phyloP scores from a whole-genome alignment of 2,113 vertebrate species.

The Hypanus sabinus region DNA sequence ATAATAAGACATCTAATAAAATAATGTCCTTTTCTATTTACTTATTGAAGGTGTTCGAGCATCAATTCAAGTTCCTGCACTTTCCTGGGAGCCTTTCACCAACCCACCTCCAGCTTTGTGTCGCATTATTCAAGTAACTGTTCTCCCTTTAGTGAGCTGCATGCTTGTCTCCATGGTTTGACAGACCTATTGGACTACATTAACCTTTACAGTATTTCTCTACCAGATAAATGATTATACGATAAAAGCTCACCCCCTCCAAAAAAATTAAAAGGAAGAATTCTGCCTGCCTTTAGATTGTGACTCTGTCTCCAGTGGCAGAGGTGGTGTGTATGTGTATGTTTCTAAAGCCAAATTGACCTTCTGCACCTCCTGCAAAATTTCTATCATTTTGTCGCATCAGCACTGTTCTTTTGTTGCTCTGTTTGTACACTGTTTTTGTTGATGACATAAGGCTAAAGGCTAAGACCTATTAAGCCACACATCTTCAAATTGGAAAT shows the following conservation, averaged over 20 bases:
- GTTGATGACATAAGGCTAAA: no score
- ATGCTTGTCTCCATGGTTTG: neutral
- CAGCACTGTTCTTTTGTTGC: no score
- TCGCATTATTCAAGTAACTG: neutral
- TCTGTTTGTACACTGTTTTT: no score
- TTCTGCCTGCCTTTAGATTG: neutral
- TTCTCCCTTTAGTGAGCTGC: neutral
- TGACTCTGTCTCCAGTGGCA: neutral
- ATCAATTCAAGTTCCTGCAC: neutral
- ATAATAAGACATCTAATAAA: neutral
- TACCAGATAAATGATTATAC: neutral
- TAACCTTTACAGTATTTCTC: neutral
- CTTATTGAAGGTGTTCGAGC: neutral
- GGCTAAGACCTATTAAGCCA: no score
- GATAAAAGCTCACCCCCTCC: neutral
- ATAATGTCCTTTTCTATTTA: neutral
- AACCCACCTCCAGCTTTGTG: neutral
- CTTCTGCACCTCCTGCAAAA: no score
- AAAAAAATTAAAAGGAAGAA: neutral
- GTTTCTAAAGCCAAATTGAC: neutral
- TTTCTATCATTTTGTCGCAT: no score
- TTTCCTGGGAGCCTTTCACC: neutral
- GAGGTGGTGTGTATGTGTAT: neutral
- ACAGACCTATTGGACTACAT: conserved; percentile 1
- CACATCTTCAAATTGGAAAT: no score